Conservation (phyloP, 2,113 vertebrate species). For the Cinclus mexicanus region DNA sequence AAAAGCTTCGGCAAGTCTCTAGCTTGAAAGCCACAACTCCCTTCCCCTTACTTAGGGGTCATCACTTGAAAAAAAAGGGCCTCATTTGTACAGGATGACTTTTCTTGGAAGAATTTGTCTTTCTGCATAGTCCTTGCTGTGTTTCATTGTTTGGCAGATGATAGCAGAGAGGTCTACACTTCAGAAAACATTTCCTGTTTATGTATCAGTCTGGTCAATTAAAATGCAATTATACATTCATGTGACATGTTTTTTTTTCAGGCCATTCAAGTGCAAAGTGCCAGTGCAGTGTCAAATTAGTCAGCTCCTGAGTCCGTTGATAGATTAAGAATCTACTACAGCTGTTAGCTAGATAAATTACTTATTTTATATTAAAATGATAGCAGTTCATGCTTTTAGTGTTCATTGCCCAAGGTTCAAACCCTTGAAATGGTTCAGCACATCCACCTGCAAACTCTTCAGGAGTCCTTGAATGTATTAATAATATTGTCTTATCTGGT, state of each 20-base stretch:
- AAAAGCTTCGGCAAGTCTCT: not conserved
- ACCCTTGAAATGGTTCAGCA: not conserved
- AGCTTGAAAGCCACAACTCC: not conserved
- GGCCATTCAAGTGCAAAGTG: slow-evolving; percentile 16
- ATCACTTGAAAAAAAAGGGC: not conserved
- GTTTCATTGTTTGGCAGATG: slow-evolving; percentile 21
- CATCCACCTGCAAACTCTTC: not conserved
- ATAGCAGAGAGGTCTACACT: not conserved
- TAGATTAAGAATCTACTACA: slow-evolving; percentile 22
- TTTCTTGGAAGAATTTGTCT: not conserved
- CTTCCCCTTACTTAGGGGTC: not conserved
- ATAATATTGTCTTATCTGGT: not conserved
- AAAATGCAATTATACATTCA: slow-evolving; percentile 16
- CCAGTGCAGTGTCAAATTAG: not conserved
- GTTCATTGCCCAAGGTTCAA: not conserved
- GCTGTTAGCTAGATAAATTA: slow-evolving; percentile 2
- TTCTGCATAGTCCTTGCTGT: not conserved
- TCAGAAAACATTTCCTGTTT: slow-evolving; percentile 51
- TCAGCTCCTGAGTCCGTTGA: not conserved
- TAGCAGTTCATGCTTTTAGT: not conserved
- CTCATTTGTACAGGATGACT: not conserved
- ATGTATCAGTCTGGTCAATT: not conserved
- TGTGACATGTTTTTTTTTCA: not conserved
- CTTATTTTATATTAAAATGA: not conserved
- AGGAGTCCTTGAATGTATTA: not conserved